These are phyloP conservation scores for Agonum fuliginosum DNA, from an alignment of 2,888 invertebrate genomes.

Conservation along the genomic window DNA sequence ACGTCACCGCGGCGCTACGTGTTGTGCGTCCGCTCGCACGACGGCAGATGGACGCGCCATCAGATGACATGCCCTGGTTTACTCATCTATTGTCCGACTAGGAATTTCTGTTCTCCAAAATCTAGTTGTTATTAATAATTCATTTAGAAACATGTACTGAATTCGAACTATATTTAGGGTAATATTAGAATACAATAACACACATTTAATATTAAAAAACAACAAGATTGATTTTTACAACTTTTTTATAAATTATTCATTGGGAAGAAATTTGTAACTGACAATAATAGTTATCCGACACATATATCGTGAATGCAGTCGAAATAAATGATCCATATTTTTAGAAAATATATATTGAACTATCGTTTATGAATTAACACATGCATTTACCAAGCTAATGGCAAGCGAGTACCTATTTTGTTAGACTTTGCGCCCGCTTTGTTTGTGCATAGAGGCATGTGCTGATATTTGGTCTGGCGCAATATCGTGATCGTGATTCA, in stretches of 20 bases:
- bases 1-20: slow-evolving; percentile 39
- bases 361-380: slow-evolving; percentile 54
- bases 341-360: slow-evolving; percentile 55
- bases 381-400: slow-evolving; percentile 57
- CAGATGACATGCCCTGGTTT: slow-evolving; percentile 52
- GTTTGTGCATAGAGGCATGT: slow-evolving; percentile 49
- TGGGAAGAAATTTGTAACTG: slow-evolving; percentile 67
- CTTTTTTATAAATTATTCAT: slow-evolving; percentile 68
- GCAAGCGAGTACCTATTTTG: slow-evolving; percentile 55
- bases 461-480: slow-evolving; percentile 49
- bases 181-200: slow-evolving; percentile 71
- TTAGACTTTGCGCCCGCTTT: slow-evolving; percentile 50
- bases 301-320: slow-evolving; percentile 42
- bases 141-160: slow-evolving; percentile 66
- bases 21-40: slow-evolving; percentile 26
- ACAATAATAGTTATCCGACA: slow-evolving; percentile 54
- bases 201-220: slow-evolving; percentile 71
- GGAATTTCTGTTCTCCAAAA: slow-evolving; percentile 59
- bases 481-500: slow-evolving; percentile 46
- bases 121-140: slow-evolving; percentile 63
- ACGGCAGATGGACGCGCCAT: slow-evolving; percentile 48
- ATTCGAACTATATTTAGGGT: slow-evolving; percentile 71
- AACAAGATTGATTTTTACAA: slow-evolving; percentile 71
- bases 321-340: slow-evolving; percentile 53
- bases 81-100: slow-evolving; percentile 46